phyloP scores from a whole-genome alignment of 2,113 vertebrate species.

The Syngnathus typhle region DNA sequence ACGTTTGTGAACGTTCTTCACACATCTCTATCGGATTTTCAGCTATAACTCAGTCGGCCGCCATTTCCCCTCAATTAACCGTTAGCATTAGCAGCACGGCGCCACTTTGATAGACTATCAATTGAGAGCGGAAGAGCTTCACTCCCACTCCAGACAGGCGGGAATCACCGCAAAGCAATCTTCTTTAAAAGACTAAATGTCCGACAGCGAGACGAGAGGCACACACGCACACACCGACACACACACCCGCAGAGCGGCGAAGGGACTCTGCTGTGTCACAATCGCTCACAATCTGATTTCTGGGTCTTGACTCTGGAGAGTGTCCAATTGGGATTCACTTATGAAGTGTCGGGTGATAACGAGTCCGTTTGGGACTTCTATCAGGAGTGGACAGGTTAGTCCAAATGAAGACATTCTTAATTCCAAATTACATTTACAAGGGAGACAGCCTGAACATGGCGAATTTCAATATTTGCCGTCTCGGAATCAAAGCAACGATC shows the following conservation, averaged over 20 bases:
- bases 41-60: not conserved
- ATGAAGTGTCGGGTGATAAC: constrained; percentile 55
- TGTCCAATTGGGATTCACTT: constrained; percentile 57
- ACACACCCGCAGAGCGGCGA: constrained; percentile 7
- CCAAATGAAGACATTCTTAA: constrained; percentile 17
- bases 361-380: constrained; percentile 42
- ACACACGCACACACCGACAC: constrained; percentile 14
- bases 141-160: constrained; percentile 23
- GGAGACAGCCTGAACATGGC: not conserved
- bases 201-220: constrained; percentile 18
- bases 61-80: constrained; percentile 7
- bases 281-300: constrained; percentile 48
- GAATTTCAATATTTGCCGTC: too few relatives aligned
- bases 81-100: constrained; percentile 8
- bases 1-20: not conserved
- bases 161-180: constrained; percentile 8
- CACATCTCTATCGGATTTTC: not conserved
- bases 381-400: constrained; percentile 38
- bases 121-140: constrained; percentile 29
- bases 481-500: not conserved
- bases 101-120: constrained; percentile 40
- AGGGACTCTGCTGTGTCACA: constrained; percentile 43
- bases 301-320: constrained; percentile 42
- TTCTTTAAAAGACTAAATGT: constrained; percentile 41
- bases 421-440: constrained; percentile 1